Conservation (phyloP, 2,888 invertebrate species). For the Gymnocheta viridis region DNA sequence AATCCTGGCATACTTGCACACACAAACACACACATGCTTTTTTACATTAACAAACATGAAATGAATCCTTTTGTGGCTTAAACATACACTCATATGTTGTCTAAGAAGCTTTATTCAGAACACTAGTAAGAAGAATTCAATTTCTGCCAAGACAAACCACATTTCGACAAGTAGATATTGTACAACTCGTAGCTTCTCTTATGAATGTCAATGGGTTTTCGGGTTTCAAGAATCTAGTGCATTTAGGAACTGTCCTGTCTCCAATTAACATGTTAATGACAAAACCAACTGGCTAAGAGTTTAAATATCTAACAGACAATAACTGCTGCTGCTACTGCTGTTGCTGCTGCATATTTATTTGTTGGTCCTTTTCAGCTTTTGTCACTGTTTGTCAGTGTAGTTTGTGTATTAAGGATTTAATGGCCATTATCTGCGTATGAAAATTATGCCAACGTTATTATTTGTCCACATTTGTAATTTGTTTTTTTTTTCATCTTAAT, state of each 20-base stretch:
- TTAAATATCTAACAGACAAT: neutral
- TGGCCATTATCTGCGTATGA: conserved; percentile 62
- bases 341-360: neutral
- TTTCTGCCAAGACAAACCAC: conserved; percentile 13
- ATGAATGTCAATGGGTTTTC: conserved; percentile 40
- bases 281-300: conserved; percentile 12
- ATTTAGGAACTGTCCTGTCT: conserved; percentile 20
- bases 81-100: neutral
- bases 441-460: conserved; percentile 66
- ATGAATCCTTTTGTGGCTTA: conserved; percentile 21
- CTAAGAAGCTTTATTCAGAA: neutral
- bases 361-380: conserved; percentile 3
- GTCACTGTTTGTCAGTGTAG: conserved; percentile 37
- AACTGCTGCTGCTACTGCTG: neutral
- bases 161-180: no score
- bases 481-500: conserved; percentile 2
- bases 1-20: neutral
- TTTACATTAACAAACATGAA: conserved; percentile 8
- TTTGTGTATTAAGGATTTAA: conserved; percentile 60
- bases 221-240: conserved; percentile 32
- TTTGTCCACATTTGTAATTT: conserved; percentile 8
- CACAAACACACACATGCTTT: neutral
- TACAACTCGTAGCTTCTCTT: conserved; percentile 1
- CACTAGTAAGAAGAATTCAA: neutral
- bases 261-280: conserved; percentile 33